Evolutionary conservation across 2,113 vertebrate species (phyloP), one percentile per base, ranked within the genome.

Genomic region (Melanerpes formicivorus): DNA sequence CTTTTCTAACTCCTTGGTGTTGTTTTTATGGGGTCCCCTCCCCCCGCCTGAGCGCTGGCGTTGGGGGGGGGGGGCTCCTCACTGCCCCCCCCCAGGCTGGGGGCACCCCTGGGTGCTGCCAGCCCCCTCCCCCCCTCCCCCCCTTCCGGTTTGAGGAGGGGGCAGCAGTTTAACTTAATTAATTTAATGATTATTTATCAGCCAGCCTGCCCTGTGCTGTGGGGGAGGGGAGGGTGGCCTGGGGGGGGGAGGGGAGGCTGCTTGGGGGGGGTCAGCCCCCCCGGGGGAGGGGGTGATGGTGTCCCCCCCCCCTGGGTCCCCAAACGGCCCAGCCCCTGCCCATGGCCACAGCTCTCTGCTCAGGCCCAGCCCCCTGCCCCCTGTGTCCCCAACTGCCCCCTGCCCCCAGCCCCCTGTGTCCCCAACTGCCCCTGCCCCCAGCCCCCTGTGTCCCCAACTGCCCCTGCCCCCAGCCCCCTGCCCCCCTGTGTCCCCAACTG

Each of bases 131-230:
- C 30, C 46, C 46, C 52, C 10, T 37, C 23, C 62, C 70, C 30
- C 52, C 30, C 46, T 42, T 42, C 46, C 46, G 19, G 18, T 19
- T 19, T 18, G 9, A 48, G 32, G 12, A 9, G 13, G 54, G 5
- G 18, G 8, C 18, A 32, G 32, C 4, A 14, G 37, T 81, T 90
- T 95, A 94, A 95, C 92, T 94, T 94, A 95, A 95, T 92, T 95
- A 95, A 95, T 94, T 94, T 95, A 95, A 95, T 60, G 48, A 9
- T 85, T 75, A 95, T 95, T 94, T 94, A 94, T 92, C 23, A 14
- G 62, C 71, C 75, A 84, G 75, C 52, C 50, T 80, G 59, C 58
- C 71, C 26, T 5, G 3, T 30, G 55, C 82, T 7, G 16, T 30
- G 62, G 46, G 48, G 72, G 72, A n/a, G 82, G 63, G 21, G 2